Conservation (phyloP, 2,888 invertebrate species). For the Leucophenga maculata region DNA sequence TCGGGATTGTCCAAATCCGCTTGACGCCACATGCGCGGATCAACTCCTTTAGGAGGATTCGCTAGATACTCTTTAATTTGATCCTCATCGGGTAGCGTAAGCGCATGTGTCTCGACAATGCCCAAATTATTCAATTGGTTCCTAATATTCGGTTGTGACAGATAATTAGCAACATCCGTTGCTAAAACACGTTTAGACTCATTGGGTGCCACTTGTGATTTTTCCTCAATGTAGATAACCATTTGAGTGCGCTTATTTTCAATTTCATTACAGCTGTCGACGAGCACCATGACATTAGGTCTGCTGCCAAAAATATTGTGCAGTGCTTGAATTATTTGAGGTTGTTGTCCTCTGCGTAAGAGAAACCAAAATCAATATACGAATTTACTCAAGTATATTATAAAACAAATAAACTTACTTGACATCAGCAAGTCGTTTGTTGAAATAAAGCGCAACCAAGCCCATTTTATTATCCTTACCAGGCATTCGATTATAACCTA, state of each 20-base stretch:
- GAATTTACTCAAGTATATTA: neutral
- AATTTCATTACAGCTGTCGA: conserved; percentile 84
- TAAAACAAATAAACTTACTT: conserved; percentile 73
- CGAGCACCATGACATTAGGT: conserved; percentile 84
- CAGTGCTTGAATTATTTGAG: conserved; percentile 79
- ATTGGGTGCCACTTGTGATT: conserved; percentile 76
- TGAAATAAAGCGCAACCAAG: conserved; percentile 87
- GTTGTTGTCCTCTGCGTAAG: conserved; percentile 78
- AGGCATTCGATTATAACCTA: conserved; percentile 92
- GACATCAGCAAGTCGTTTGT: conserved; percentile 85
- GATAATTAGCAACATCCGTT: conserved; percentile 79
- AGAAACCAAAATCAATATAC: neutral
- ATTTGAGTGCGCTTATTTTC: conserved; percentile 87
- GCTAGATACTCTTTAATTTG: conserved; percentile 90
- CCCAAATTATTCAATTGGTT: conserved; percentile 82
- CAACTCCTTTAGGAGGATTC: conserved; percentile 93
- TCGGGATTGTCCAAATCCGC: conserved; percentile 97
- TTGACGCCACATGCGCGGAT: conserved; percentile 94
- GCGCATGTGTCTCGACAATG: conserved; percentile 80
- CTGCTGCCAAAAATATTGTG: conserved; percentile 85
- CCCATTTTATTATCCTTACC: conserved; percentile 93
- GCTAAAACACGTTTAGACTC: conserved; percentile 81
- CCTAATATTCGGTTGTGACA: conserved; percentile 81
- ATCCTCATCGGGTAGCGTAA: conserved; percentile 83
- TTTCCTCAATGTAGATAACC: conserved; percentile 82